These are phyloP conservation scores for Ophion obscuratus DNA, from an alignment of 2,888 invertebrate species.

Conservation along the genomic window DNA sequence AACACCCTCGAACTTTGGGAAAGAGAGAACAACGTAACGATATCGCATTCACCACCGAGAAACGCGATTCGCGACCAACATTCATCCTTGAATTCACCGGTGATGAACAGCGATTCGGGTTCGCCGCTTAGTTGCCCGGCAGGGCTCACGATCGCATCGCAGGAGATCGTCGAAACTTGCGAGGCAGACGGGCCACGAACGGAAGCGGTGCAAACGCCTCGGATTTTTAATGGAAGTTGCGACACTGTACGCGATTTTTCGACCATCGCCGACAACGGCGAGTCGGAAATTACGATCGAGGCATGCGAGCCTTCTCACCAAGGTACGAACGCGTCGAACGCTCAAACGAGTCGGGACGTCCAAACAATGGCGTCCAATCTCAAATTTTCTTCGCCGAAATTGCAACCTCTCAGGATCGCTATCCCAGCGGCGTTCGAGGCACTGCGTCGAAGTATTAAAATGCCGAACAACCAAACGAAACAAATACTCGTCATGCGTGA, in stretches of 20 bases:
- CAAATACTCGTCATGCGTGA: constrained; percentile 76
- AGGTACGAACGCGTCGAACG: constrained; percentile 19
- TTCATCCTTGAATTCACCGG: neutral
- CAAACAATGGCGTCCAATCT: constrained; percentile 56
- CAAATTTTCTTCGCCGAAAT: constrained; percentile 63
- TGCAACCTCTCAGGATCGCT: constrained; percentile 76
- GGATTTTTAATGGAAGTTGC: constrained; percentile 41
- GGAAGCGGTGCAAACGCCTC: neutral
- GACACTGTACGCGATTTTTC: constrained; percentile 5
- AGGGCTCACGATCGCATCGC: constrained; percentile 10
- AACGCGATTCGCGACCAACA: neutral
- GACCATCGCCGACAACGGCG: constrained; percentile 18
- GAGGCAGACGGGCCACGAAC: neutral
- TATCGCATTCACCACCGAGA: constrained; percentile 53
- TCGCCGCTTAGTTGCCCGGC: neutral
- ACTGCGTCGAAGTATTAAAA: constrained; percentile 21
- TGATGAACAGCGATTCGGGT: constrained; percentile 1
- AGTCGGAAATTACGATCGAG: constrained; percentile 3
- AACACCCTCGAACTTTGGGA: neutral
- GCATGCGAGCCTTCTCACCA: constrained; percentile 5
- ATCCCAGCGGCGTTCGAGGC: constrained; percentile 76
- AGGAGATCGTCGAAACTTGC: constrained; percentile 34
- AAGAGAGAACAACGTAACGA: constrained; percentile 62
- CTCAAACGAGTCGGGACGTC: constrained; percentile 33
- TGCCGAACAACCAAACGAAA: constrained; percentile 67